Base-by-base conservation (phyloP, 1,140 invertebrate species). In the Danaus melanippus region DNA sequence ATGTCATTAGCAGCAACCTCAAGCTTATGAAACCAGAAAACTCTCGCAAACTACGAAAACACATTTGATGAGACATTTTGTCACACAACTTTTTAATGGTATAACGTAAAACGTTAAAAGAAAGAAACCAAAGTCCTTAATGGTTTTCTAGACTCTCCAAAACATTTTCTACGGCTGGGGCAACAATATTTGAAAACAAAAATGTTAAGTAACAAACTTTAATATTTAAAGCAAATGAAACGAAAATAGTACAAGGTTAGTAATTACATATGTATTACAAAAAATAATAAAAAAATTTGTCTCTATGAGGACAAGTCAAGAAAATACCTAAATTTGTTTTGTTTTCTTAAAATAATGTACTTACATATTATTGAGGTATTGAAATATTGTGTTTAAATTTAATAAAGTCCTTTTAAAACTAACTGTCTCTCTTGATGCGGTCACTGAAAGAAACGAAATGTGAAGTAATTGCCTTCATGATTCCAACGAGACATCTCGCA, bases 1-100 rank as follows among this genome's bases (percentile, higher is more conserved):
- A 66, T 64, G 54, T 74, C 67, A 73, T 78, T 78, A 79, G 67
- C 65, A 59, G 44, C 56, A 53, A 64, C 67, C 67, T 67, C 67
- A 67, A 65, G 65, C 72, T 75, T 74, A 74, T 53, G 54, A 43
- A 54, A 55, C 52, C 58, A 49, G 54, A 42, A 50, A 69, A 64
- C 62, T 57, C 60, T 49, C 47, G 55, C 52, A 73, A 73, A 76
- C 67, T 67, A 66, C 67, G 69, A 77, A 77, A 78, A 83, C 71
- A 73, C 76, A 72, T 74, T 83, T 74, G 69, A 69, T 57, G 63
- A 73, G 69, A 71, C 73, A 72, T 76, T 77, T 74, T 69, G 68
- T 66, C 64, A 63, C 62, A 70, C 59, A 79, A 79, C 71, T 79
- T 80, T 82, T 79, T 76, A 82, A 80, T 76, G 77, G 56, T 63